Percentiles rank a stretch among this genome's conserved stretches.
phyloP scores from a whole-genome alignment of 1,140 invertebrate genomes.

The Latrodectus geometricus region DNA sequence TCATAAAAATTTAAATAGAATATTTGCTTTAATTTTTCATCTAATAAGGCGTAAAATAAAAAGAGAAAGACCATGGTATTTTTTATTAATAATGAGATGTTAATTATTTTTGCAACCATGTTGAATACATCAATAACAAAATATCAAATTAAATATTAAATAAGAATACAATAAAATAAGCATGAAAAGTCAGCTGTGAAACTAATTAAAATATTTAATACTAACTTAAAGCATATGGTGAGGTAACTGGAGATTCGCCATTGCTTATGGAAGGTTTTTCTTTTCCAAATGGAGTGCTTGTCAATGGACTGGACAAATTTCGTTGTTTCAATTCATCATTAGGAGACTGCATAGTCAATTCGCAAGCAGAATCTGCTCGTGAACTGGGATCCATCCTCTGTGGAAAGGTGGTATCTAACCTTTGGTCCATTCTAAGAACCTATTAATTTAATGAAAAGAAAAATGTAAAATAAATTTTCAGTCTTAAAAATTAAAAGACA shows the following conservation, averaged over 20 bases:
- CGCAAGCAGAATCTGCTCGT: constrained; percentile 62
- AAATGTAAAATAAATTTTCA: too few relatives aligned
- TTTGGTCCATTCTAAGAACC: constrained; percentile 65
- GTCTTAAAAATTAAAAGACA: too few relatives aligned
- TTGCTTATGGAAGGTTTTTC: constrained; percentile 50
- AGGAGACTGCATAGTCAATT: constrained; percentile 54
- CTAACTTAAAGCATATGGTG: constrained; percentile 53
- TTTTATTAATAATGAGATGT: too few relatives aligned
- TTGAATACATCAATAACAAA: too few relatives aligned
- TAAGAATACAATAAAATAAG: too few relatives aligned
- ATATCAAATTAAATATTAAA: too few relatives aligned
- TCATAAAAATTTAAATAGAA: too few relatives aligned
- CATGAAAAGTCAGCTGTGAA: too few relatives aligned
- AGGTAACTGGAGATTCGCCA: constrained; percentile 43
- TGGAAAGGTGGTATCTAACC: constrained; percentile 47
- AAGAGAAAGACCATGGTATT: too few relatives aligned
- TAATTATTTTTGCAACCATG: too few relatives aligned
- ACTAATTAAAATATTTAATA: constrained; percentile 43
- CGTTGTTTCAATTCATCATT: constrained; percentile 52
- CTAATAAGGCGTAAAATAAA: too few relatives aligned
- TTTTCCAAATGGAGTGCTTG: constrained; percentile 53
- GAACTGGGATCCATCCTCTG: constrained; percentile 54
- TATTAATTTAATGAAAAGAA: constrained; percentile 12
- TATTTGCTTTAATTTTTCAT: too few relatives aligned
- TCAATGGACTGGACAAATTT: constrained; percentile 36